Base-by-base conservation (phyloP, 2,113 vertebrate genomes). In the Zosterops japonicus region DNA sequence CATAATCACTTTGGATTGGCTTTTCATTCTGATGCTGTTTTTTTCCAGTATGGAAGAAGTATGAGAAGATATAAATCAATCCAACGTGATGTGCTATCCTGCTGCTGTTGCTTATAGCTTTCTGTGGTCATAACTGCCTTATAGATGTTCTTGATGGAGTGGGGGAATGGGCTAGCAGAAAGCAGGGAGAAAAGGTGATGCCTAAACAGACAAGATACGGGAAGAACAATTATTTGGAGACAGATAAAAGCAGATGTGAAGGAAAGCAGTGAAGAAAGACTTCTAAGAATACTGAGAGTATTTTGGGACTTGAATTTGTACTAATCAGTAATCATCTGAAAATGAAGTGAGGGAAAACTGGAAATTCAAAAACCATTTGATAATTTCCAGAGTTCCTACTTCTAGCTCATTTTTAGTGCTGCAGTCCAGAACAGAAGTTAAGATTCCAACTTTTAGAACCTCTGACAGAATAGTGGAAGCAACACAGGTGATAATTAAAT, bases 21-120 rank as follows among this genome's bases (percentile, higher is more conserved):
- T 71, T 86, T 75, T 60, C 25, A 8, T 55, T 49, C 76, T 79
- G 9, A 6, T 22, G 44, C 21, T 74, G 0, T 3, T 39, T 35
- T 46, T 86, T 46, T 47, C 19, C 21, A 6, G 2, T 47, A 29
- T 35, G 8, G 16, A 19, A 27, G 8, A 69, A 70, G 24, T 57
- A 14, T 29, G 21, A 76, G 39, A 76, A 42, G 41, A 60, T 12
- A 65, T 10, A 70, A 84, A 12, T 72, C 69, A 87, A 61, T 85
- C 19, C 8, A 14, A 0, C 20, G 14, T 61, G 28, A 70, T 61
- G 25, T 67, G 28, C n/a, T 72, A 0, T 61, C 6, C 5, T 53
- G 21, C 23, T 72, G 35, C 59, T 64, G 29, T 67, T 72, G 29
- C 31, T 74, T 33, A 8, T 14, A 57, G n/a, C 42, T 65, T 91